A percentile compares a stretch with the other conserved stretches of the same genome.
phyloP scores from a whole-genome alignment of 2,113 vertebrate species.

The Entomyzon cyanotis region DNA sequence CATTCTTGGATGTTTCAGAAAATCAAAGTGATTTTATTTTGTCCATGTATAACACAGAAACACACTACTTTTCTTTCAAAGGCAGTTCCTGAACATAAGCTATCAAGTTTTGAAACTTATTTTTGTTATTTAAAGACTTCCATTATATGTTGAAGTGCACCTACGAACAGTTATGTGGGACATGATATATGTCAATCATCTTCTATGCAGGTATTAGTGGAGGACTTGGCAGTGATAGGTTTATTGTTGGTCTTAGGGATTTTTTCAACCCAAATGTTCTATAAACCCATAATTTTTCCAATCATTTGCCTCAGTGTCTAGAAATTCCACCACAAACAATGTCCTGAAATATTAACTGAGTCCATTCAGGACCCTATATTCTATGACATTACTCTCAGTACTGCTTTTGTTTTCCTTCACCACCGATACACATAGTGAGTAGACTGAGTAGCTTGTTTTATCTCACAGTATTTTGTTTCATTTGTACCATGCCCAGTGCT shows the following conservation, averaged over 20 bases:
- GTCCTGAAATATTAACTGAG: neutral
- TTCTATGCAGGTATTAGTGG: neutral
- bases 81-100: neutral
- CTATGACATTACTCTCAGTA: neutral
- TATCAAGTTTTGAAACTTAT: neutral
- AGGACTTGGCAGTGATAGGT: neutral
- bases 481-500: neutral
- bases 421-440: neutral
- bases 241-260: neutral
- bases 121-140: neutral
- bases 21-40: neutral
- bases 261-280: neutral
- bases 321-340: neutral
- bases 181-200: neutral
- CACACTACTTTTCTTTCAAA: neutral
- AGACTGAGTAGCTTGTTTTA: neutral
- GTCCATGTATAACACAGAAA: neutral
- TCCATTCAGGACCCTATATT: neutral
- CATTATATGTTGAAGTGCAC: rapidly evolving
- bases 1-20: neutral
- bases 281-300: neutral
- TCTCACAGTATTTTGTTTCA: neutral
- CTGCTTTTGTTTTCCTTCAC: neutral
- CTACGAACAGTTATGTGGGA: neutral
- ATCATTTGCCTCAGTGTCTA: neutral